Conservation (phyloP, 1,140 invertebrate genomes). For the Trichoplusia ni region DNA sequence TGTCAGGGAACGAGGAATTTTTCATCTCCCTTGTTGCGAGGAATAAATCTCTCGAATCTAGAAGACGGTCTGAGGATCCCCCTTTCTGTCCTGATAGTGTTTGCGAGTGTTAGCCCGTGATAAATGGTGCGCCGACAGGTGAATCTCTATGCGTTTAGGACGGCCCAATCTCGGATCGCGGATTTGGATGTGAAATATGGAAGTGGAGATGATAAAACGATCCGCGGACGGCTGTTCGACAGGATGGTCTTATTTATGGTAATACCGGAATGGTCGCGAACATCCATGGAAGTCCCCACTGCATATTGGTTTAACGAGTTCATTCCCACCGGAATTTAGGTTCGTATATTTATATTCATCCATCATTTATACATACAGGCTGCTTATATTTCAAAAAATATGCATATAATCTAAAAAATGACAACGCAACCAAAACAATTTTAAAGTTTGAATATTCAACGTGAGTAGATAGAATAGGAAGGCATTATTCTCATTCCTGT, state of each 20-base stretch:
- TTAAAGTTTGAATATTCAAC: no score
- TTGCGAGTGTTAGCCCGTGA: slow-evolving; percentile 23
- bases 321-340: no score
- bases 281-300: no score
- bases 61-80: slow-evolving; percentile 12
- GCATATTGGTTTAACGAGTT: no score
- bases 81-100: slow-evolving; percentile 30
- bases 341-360: no score
- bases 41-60: slow-evolving; percentile 32
- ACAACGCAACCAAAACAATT: no score
- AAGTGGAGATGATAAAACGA: slow-evolving; percentile 17
- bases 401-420: no score
- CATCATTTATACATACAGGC: no score
- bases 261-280: no score
- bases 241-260: not conserved
- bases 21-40: slow-evolving; percentile 43
- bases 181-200: slow-evolving; percentile 28
- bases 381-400: no score
- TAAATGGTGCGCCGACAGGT: slow-evolving; percentile 29
- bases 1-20: slow-evolving; percentile 43
- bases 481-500: not conserved
- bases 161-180: slow-evolving; percentile 22
- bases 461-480: no score
- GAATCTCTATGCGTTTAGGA: slow-evolving; percentile 30
- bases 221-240: not conserved